A percentile compares a stretch with the other conserved stretches of the same genome.
phyloP scores from a whole-genome alignment of 1,140 invertebrate genomes.

The Brachionus asplanchnoidis region DNA sequence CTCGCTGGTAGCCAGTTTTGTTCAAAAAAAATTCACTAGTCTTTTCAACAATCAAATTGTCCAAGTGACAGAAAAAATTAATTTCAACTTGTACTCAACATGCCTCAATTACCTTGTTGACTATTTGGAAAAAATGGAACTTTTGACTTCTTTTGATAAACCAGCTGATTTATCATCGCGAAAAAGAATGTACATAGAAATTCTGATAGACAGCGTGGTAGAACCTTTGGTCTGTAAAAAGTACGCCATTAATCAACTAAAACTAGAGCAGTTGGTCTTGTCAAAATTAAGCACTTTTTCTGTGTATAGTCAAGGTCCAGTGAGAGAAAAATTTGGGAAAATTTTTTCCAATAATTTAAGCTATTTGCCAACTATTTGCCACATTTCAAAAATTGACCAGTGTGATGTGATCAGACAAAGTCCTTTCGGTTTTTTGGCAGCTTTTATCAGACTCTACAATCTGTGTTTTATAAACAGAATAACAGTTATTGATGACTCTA shows the following conservation, averaged over 20 bases:
- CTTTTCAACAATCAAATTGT: not conserved
- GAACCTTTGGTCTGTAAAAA: not conserved
- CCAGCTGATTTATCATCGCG: not conserved
- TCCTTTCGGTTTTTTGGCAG: conserved; percentile 5
- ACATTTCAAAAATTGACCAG: not conserved
- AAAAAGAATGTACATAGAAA: not conserved
- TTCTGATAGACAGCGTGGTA: not conserved
- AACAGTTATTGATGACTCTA: not conserved
- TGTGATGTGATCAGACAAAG: not conserved
- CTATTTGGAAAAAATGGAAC: conserved; percentile 19
- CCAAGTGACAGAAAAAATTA: not conserved
- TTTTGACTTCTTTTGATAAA: not conserved
- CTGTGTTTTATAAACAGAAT: not conserved
- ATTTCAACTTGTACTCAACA: not conserved
- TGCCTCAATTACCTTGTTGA: not conserved
- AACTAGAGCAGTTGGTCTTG: not conserved
- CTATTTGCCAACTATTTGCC: conserved; percentile 14
- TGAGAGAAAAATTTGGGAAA: not conserved
- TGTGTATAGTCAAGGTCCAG: not conserved
- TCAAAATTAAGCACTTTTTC: not conserved
- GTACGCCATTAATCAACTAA: not conserved
- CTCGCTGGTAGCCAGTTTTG: not conserved
- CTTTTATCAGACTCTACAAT: conserved; percentile 16
- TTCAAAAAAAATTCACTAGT: not conserved
- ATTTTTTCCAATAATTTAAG: conserved; percentile 15